phyloP scores from a whole-genome alignment of 2,888 invertebrate species.

The Harmothoe impar region DNA sequence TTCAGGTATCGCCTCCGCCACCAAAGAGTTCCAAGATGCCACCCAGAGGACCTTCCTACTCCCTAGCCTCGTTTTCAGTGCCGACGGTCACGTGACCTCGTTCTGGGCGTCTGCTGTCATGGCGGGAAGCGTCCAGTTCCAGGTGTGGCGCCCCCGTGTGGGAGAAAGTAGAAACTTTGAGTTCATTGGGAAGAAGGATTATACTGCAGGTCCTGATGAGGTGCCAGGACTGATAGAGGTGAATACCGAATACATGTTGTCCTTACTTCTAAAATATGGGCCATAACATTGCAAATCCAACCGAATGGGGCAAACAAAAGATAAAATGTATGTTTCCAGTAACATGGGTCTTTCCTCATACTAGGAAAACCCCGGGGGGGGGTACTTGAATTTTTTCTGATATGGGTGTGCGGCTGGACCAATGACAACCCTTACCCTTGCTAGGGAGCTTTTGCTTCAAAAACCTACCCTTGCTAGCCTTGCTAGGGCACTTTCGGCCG shows the following conservation, averaged over 20 bases:
- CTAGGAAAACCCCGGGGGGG: too few relatives aligned
- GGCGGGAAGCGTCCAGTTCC: slow-evolving; percentile 43
- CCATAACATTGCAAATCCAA: too few relatives aligned
- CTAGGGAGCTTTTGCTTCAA: too few relatives aligned
- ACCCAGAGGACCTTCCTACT: background rate
- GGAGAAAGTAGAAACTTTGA: background rate
- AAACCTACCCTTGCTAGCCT: too few relatives aligned
- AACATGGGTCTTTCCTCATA: too few relatives aligned
- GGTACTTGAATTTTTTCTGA: too few relatives aligned
- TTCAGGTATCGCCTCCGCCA: background rate
- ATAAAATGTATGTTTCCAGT: too few relatives aligned
- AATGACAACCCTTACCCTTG: too few relatives aligned
- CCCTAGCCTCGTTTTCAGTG: background rate
- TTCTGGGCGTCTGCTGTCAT: slow-evolving; percentile 36
- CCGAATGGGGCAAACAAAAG: too few relatives aligned
- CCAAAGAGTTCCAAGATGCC: background rate
- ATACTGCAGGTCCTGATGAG: background rate
- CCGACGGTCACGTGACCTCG: background rate
- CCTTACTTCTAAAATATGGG: too few relatives aligned
- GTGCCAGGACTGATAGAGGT: background rate
- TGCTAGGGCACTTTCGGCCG: too few relatives aligned
- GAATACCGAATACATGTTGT: background rate
- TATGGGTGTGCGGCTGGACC: too few relatives aligned
- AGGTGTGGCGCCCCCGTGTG: slow-evolving; percentile 54
- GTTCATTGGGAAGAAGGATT: background rate